These are phyloP conservation scores for Orthonychiurus folsomi DNA, from an alignment of 2,888 invertebrate genomes.

Conservation along the genomic window DNA sequence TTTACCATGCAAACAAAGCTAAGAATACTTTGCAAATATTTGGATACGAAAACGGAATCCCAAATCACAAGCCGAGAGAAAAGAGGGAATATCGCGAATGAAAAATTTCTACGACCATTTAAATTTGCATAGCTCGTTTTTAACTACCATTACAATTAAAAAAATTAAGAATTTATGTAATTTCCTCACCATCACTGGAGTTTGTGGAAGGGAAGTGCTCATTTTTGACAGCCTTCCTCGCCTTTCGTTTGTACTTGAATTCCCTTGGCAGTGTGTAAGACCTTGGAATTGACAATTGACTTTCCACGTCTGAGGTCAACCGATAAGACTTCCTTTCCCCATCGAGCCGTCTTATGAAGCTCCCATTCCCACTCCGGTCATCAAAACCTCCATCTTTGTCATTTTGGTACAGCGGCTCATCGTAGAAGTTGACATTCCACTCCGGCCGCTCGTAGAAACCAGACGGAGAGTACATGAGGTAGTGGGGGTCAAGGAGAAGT, in stretches of 20 bases:
- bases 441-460: conserved; percentile 35
- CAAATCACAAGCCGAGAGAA: too few species aligned
- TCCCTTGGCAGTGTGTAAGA: conserved; percentile 77
- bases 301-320: conserved; percentile 62
- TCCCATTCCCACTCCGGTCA: conserved; percentile 5
- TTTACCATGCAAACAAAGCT: too few species aligned
- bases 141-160: too few species aligned
- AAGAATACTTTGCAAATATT: too few species aligned
- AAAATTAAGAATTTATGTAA: too few species aligned
- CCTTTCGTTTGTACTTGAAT: conserved; percentile 65
- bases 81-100: too few species aligned
- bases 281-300: conserved; percentile 68
- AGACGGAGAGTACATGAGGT: conserved; percentile 28
- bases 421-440: conserved; percentile 33
- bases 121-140: too few species aligned
- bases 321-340: conserved; percentile 39
- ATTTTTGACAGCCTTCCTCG: conserved; percentile 51
- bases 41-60: too few species aligned
- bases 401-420: conserved; percentile 35
- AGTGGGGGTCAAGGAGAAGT: conserved; percentile 31
- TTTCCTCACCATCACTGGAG: conserved; percentile 71
- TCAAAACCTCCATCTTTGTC: conserved; percentile 10
- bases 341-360: conserved; percentile 11
- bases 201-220: conserved; percentile 71
- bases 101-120: too few species aligned